phyloP scores from a whole-genome alignment of 2,797 vertebrate species.

The Tragelaphus eurycerus region DNA sequence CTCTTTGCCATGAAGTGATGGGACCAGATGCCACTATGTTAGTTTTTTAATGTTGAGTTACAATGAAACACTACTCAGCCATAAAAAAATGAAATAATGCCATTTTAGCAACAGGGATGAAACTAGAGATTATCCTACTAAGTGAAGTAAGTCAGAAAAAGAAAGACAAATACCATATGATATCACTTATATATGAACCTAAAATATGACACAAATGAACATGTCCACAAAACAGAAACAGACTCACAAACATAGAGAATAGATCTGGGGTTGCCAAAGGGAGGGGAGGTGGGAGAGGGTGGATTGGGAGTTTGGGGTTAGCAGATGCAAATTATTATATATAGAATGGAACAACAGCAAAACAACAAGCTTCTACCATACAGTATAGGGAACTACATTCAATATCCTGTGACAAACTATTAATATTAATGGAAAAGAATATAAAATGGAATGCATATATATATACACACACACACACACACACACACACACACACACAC shows the following conservation, averaged over 20 bases:
- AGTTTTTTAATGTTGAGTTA: neutral
- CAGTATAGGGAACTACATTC: neutral
- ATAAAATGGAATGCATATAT: neutral
- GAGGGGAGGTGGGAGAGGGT: neutral
- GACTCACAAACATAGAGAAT: neutral
- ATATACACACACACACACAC: accelerated
- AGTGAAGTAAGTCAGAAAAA: neutral
- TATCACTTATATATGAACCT: neutral
- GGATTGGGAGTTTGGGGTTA: neutral
- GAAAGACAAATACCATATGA: neutral
- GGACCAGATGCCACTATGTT: neutral
- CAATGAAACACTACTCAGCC: neutral
- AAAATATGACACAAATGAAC: neutral
- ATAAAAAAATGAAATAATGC: neutral
- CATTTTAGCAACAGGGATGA: neutral
- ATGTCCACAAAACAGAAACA: neutral
- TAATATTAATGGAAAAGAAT: neutral
- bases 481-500: neutral
- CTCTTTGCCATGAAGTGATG: neutral
- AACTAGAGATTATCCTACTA: neutral
- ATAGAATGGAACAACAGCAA: neutral
- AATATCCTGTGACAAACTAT: neutral
- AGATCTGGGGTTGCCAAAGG: neutral
- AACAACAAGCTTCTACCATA: neutral
- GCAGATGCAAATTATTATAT: neutral